Percentiles rank a stretch among this genome's conserved stretches.
Evolutionary conservation across 2,113 vertebrate species (phyloP).

Genomic region (Electrona antarctica): DNA sequence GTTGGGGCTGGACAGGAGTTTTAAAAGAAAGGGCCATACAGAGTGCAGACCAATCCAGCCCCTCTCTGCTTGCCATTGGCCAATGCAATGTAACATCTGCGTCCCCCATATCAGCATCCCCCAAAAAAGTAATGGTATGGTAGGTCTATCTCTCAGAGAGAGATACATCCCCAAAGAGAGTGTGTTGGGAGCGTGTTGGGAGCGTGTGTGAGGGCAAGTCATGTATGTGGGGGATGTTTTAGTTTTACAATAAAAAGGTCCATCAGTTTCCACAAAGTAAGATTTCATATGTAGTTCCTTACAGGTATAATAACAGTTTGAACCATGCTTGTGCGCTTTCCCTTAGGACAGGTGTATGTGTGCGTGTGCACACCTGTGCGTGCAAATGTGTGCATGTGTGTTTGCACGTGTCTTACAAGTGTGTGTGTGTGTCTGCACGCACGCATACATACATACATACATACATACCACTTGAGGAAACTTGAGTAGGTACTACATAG

Average conservation of each 20-base stretch:
- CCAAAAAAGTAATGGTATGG: constrained; percentile 56
- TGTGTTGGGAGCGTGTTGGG: constrained; percentile 2
- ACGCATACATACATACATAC: not conserved
- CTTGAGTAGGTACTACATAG: not conserved
- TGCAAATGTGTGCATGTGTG: not conserved
- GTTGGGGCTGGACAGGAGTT: constrained; percentile 66
- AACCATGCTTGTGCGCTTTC: constrained; percentile 3
- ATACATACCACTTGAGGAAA: not conserved
- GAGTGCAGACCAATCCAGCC: constrained; percentile 75
- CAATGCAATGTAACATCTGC: constrained; percentile 72
- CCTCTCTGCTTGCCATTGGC: constrained; percentile 79
- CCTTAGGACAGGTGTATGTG: constrained; percentile 36
- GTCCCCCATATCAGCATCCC: constrained; percentile 68
- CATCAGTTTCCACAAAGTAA: constrained; percentile 16
- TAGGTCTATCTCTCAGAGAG: constrained; percentile 1
- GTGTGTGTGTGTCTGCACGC: not conserved
- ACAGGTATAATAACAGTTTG: constrained; percentile 12
- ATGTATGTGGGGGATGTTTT: constrained; percentile 18
- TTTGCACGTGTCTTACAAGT: not conserved
- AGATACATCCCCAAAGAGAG: not conserved
- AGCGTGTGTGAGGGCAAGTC: not conserved
- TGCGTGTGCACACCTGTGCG: constrained; percentile 15
- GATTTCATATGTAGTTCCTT: not conserved
- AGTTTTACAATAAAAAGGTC: constrained; percentile 37
- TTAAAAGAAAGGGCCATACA: constrained; percentile 76